Evolutionary conservation across 2,888 invertebrate genomes (phyloP), one percentile per base, ranked within the genome.

Genomic region (Phrixothrix hirtus): DNA sequence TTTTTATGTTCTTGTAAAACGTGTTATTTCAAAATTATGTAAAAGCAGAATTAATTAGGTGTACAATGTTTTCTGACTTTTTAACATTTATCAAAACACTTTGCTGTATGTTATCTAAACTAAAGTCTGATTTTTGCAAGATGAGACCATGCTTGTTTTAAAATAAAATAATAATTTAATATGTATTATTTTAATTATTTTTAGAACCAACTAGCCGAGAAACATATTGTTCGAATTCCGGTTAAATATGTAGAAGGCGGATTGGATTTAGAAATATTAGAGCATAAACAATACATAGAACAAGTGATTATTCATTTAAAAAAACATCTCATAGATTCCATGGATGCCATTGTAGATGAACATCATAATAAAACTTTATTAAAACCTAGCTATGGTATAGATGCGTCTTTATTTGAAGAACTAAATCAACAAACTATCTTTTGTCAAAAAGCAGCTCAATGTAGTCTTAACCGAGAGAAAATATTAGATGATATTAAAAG

Each of bases 341-440:
- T 92, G 30, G 84, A 87, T 64, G 76, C 81, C 9, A 82, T 89
- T 17, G 80, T 85, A 2, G 88, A 89, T 46, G 85, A 86, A 66
- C 83, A 87, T 65, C 81, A 83, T 38, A 74, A 75, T 44, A 85
- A 80, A 67, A 77, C 76, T 43, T 76, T 79, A 62, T 75, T 82
- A 59, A 81, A 81, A 60, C 78, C 81, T n/a, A 82, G 79, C 66
- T 79, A 82, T 61, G 86, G 86, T 2, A 82, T 86, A 54, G 83
- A 83, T 42, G 80, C 80, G 37, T 74, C 77, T 75, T 71, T 83
- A 43, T 83, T 87, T 65, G 83, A 86, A 60, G 89, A 89, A 67
- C 75, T 88, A 50, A 82, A 83, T 66, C 86, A 86, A 72, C 87
- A 92, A 74, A 80, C 86, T 43, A 77, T 82, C 62, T 85, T 87